Base-by-base conservation (phyloP, 2,797 vertebrate species). In the Platyrinchus mystaceus region DNA sequence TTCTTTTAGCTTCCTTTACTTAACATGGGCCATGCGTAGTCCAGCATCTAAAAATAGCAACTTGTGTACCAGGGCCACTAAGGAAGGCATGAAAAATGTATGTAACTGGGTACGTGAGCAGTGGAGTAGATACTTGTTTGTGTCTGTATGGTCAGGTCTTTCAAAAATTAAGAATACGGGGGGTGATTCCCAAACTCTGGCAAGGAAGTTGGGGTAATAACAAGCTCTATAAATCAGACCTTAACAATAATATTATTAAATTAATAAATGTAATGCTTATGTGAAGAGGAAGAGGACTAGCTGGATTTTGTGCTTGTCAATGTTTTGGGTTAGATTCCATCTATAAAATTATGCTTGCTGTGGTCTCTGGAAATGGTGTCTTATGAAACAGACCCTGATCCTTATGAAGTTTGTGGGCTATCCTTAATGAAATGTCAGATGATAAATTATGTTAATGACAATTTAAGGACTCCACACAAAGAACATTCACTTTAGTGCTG, bases 21-120 rank as follows among this genome's bases (percentile, higher is more conserved):
- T 69, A 34, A 12, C 21, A 8, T 28, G 41, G 39, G n/a, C 39
- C 50, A 0, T 20, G 5, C 2, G 0, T 39, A 37, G 49, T 67
- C 56, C 5, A 7, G 41, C 44, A 8, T 44, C 68, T 87, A 62
- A 77, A 73, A 83, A 47, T 32, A 89, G 71, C 1, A 3, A 28
- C 30, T 69, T 66, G 8, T 64, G 15, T 21, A 12, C 9, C 16
- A 7, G 39, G 23, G 37, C 80, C 28, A 2, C 58, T 60, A 39
- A 71, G 27, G 37, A 56, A 78, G 55, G 28, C n/a, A 30, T 36
- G 55, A 75, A 89, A 47, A 73, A 63, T 67, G 6, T 7, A 6
- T 53, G 28, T 32, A 39, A 47, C 44, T 64, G 52, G n/a, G 21
- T 49, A 14, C 18, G 2, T 0, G 14, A 44, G 75, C 36, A 66